Evolutionary conservation across 2,888 invertebrate species (phyloP), one percentile per base, ranked within the genome.

Genomic region (Hemicrepidius hirtus): DNA sequence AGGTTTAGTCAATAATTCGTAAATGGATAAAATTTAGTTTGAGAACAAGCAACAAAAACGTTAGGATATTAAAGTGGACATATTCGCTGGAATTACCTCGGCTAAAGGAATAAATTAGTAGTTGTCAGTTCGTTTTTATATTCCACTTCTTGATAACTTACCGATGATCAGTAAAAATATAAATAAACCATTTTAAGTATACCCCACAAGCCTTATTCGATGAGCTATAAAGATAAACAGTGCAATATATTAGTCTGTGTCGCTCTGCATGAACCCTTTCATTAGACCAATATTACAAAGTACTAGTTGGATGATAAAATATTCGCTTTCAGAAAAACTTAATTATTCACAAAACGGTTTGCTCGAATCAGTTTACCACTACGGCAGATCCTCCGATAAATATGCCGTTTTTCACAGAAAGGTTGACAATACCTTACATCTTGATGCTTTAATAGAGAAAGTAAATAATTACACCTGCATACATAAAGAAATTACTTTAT

Each of bases 241-340:
- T 71, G 78, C 77, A 72, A 79, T 80, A 80, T 79, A 80, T 80
- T 77, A 77, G 77, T 77, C 77, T 78, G 73, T 77, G 79, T 77
- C 77, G 75, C 72, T 75, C 67, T 74, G 71, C 73, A 71, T 72
- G 76, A 79, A 79, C 78, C 79, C 79, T 74, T 78, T 77, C 75
- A 77, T 79, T 78, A 77, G 69, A 63, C 62, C 44, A 63, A 63
- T 72, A 63, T 67, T 74, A 67, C 68, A 71, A 74, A 46, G 49
- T 28, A 62, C 16, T 63, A 50, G 64, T 37, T 55, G 24, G 44
- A 50, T 62, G 49, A 68, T 40, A 53, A 68, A 68, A 62, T 67
- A 49, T 59, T 50, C 35, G 50, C 64, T 68, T 68, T 63, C 55
- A 50, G 60, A 72, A 72, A 72, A 72, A 72, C 63, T 68, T 63